Percentiles rank a stretch among this genome's conserved stretches.
Conservation (phyloP, 2,113 vertebrate genomes). For the Syngnathoides biaculeatus region DNA sequence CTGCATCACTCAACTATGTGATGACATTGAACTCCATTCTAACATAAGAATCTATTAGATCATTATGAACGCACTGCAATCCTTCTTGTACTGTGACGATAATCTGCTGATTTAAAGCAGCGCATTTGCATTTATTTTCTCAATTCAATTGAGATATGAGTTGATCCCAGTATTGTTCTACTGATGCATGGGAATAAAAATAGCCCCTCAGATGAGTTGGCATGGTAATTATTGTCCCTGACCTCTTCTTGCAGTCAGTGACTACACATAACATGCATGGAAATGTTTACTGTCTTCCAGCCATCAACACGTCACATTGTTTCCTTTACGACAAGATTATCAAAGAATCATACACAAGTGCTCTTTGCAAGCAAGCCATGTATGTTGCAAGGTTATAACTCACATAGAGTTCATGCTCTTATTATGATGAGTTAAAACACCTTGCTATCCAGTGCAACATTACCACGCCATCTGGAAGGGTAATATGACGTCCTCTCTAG, state of each 20-base stretch:
- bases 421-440: conserved; percentile 76
- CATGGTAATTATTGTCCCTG: conserved; percentile 61
- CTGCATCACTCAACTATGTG: conserved; percentile 5
- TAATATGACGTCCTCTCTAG: conserved; percentile 66
- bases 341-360: conserved; percentile 42
- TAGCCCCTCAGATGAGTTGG: conserved; percentile 58
- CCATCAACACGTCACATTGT: conserved; percentile 57
- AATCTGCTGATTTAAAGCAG: conserved; percentile 47
- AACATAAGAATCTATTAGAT: conserved; percentile 22
- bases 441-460: conserved; percentile 72
- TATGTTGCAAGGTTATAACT: conserved; percentile 64
- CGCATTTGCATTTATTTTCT: conserved; percentile 56
- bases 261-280: conserved; percentile 51
- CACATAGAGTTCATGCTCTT: conserved; percentile 64
- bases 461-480: conserved; percentile 76
- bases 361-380: conserved; percentile 40
- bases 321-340: conserved; percentile 66
- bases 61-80: conserved; percentile 14
- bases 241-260: conserved; percentile 47
- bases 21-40: conserved; percentile 14
- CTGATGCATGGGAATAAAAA: conserved; percentile 62
- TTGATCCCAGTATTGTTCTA: conserved; percentile 60
- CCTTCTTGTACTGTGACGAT: conserved; percentile 23
- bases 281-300: conserved; percentile 52
- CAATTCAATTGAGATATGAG: conserved; percentile 36